Conservation (phyloP, 2,888 invertebrate species). For the Drosophila emarginata region DNA sequence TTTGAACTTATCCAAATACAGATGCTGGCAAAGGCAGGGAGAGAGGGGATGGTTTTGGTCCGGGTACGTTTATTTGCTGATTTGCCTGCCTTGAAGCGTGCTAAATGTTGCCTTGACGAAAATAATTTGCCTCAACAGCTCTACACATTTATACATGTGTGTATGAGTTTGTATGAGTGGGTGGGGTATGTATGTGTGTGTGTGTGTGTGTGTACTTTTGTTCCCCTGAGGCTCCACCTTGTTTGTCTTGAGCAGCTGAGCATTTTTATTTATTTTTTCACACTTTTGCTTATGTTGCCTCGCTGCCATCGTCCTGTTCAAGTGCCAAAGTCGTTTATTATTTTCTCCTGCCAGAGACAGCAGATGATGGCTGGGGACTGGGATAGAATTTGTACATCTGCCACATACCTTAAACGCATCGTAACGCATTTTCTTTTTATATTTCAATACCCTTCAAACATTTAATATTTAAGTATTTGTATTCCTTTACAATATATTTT, state of each 20-base stretch:
- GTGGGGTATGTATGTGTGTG: not conserved
- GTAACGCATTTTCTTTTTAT: conserved; percentile 5
- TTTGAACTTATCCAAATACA: conserved; percentile 62
- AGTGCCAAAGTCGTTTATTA: conserved; percentile 75
- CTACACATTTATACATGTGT: conserved; percentile 16
- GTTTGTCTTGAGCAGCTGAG: conserved; percentile 67
- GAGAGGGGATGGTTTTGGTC: not conserved
- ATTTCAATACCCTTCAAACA: not conserved
- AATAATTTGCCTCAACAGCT: conserved; percentile 65
- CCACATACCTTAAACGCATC: conserved; percentile 15
- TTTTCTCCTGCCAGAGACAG: conserved; percentile 52
- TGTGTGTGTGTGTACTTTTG: conserved; percentile 22
- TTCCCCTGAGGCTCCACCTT: conserved; percentile 47
- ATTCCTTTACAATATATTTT: too few species aligned
- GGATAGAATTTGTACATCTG: conserved; percentile 17
- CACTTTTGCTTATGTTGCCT: conserved; percentile 63
- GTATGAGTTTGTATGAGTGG: conserved; percentile 14
- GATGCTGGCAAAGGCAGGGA: conserved; percentile 29
- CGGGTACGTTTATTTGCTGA: conserved; percentile 63
- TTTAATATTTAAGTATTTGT: not conserved
- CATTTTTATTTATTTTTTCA: conserved; percentile 72
- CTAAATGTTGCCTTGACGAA: conserved; percentile 72
- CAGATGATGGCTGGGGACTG: conserved; percentile 1
- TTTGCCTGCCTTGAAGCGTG: conserved; percentile 68
- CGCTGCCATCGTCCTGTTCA: conserved; percentile 26